Evolutionary conservation across 2,113 vertebrate species (phyloP).

Genomic region (Aspidoscelis tigris): DNA sequence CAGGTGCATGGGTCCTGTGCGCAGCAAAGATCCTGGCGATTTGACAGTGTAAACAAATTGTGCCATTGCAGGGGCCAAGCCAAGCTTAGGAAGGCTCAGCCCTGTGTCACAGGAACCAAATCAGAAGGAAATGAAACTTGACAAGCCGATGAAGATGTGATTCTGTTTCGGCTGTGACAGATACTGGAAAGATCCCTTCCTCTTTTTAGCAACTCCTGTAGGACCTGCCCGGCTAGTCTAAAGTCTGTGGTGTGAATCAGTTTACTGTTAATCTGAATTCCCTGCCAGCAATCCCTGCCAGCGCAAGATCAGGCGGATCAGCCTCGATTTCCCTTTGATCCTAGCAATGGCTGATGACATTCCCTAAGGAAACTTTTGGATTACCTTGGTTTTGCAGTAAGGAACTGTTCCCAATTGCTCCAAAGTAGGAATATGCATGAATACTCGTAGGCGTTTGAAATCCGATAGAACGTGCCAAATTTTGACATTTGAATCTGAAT

Average conservation of each 20-base stretch:
- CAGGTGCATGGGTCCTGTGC: background rate
- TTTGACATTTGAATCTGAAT: too few relatives aligned
- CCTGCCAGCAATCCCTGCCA: background rate
- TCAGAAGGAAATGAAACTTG: slow-evolving; percentile 17
- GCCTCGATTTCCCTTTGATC: background rate
- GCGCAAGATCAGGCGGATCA: background rate
- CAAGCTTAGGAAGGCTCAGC: background rate
- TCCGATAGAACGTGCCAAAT: too few relatives aligned
- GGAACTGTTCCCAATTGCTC: background rate
- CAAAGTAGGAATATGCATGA: too few relatives aligned
- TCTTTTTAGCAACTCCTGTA: slow-evolving; percentile 1
- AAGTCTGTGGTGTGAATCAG: too few relatives aligned
- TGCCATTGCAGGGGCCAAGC: background rate
- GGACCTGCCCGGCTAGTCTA: background rate
- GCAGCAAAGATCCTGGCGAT: background rate
- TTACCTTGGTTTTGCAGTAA: background rate
- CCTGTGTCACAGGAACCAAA: background rate
- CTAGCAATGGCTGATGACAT: background rate
- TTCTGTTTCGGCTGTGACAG: slow-evolving; percentile 1
- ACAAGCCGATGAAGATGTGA: background rate
- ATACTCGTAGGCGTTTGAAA: too few relatives aligned
- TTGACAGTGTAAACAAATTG: background rate
- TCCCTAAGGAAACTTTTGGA: background rate
- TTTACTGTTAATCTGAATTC: background rate
- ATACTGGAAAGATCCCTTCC: background rate